Evolutionary conservation across 2,888 invertebrate genomes (phyloP).

Genomic region (Hybos culiciformis): DNA sequence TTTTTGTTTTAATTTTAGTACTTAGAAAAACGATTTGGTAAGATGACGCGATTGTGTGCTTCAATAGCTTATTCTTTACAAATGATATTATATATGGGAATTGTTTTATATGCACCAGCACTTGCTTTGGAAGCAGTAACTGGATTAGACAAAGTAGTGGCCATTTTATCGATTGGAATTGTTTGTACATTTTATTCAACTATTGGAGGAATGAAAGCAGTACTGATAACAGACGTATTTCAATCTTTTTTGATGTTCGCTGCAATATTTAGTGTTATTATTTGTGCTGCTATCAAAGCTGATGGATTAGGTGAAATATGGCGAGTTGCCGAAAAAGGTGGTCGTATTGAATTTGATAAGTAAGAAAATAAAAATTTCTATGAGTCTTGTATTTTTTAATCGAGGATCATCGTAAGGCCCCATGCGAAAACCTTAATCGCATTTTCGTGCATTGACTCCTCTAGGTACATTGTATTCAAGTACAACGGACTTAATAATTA

Average conservation of each 20-base stretch:
- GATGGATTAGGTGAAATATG: slow-evolving; percentile 61
- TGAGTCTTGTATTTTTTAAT: no score
- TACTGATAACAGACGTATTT: slow-evolving; percentile 73
- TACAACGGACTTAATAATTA: neutral
- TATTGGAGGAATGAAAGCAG: slow-evolving; percentile 84
- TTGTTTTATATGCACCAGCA: slow-evolving; percentile 88
- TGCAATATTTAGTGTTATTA: slow-evolving; percentile 64
- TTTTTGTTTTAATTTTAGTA: slow-evolving; percentile 45
- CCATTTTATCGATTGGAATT: slow-evolving; percentile 51
- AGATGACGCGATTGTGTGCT: slow-evolving; percentile 56
- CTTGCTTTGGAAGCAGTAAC: slow-evolving; percentile 78
- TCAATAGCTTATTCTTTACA: slow-evolving; percentile 77
- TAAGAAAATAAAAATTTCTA: slow-evolving; percentile 31
- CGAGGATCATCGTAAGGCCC: no score
- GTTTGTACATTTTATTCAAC: slow-evolving; percentile 80
- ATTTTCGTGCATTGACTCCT: no score
- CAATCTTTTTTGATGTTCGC: slow-evolving; percentile 76
- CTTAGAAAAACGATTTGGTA: slow-evolving; percentile 74
- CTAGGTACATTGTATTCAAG: no score
- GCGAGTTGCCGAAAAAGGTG: slow-evolving; percentile 51
- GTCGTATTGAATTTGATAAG: slow-evolving; percentile 57
- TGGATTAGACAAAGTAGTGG: slow-evolving; percentile 55
- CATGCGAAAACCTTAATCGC: neutral
- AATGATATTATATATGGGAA: slow-evolving; percentile 80
- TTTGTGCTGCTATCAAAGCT: slow-evolving; percentile 52